Base-by-base conservation (phyloP, 2,888 invertebrate genomes). In the Cephus sareptanus region DNA sequence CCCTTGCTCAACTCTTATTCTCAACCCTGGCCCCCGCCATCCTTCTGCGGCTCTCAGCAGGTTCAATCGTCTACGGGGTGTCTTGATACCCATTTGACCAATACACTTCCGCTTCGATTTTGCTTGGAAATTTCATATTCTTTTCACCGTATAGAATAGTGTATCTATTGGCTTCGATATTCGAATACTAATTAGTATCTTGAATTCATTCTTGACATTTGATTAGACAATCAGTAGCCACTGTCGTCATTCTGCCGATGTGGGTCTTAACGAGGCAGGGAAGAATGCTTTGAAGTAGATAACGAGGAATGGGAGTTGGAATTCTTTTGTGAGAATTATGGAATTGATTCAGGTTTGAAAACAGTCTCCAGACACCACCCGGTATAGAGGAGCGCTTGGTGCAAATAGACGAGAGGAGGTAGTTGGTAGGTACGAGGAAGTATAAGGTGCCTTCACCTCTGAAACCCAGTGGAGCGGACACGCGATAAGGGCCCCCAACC, bases 391-490 rank as follows among this genome's bases (percentile, higher is more conserved):
- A 76, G 75, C 78, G 79, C 77, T 76, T 77, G 82, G 77, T 83
- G 83, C 84, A 85, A 87, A 87, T 85, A 85, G 85, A 83, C 82
- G 84, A 82, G 79, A 80, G 81, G 79, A 77, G 82, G 71, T 77
- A 69, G 69, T 71, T 35, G 71, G 71, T 81, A 82, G 81, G 79
- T 80, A 78, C 78, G 80, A 69, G 74, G 75, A 81, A 84, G 84
- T 87, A 83, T 85, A 85, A 86, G 88, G 80, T 86, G 86, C 85
- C 87, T 87, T 87, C 85, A 88, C 84, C 87, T 85, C 87, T 83
- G 86, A 88, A 88, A 87, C 85, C 87, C 90, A 90, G 87, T 86
- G 86, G 85, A 90, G 90, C 89, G 90, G 84, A 87, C 83, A 89
- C 84, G 86, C 87, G 90, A 91, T 91, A 91, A 91, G 90, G 88